Evolutionary conservation across 1,140 invertebrate species (phyloP), one percentile per base, ranked within the genome.

Genomic region (Zelostemma sp.): DNA sequence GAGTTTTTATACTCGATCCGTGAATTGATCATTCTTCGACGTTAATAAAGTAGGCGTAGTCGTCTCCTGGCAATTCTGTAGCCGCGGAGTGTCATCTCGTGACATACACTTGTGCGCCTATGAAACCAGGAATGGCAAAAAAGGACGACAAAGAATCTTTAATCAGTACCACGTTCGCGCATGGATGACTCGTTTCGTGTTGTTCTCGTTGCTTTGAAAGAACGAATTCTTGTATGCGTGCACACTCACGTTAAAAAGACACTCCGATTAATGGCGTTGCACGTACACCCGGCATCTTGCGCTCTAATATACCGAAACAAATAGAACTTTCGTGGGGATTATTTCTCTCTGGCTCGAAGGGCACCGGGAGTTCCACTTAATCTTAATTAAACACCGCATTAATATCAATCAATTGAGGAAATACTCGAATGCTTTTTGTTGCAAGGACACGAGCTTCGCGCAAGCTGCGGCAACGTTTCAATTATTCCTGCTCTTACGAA

Each of bases 331-430:
- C 41, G 40, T 18, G 41, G 41, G 53, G 50, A 53, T 53, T 33
- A 38, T 41, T 28, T 41, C 35, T 18, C 40, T 19, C 19, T 12
- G 17, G 1, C 53, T 15, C 41, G 15, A 19, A 35, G 19, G n/a
- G 41, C 31, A 47, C 11, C 18, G 45, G 58, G 31, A 55, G 49
- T 57, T 65, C 50, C 67, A 69, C 70, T 75, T 71, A 70, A 75
- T 71, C 62, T 63, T 67, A 73, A 75, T 75, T 73, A 68, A 75
- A 73, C 67, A 65, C 43, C 56, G 46, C 43, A 64, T 35, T 16
- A 54, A 58, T 71, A 75, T 75, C 68, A 69, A 75, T 75, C 67
- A 68, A 40, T 31, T 54, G 38, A 25, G 47, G 40, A 47, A n/a
- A 35, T n/a, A 35, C 33, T n/a, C n/a, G 11, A n/a, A 35, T 1